Evolutionary conservation across 2,888 invertebrate genomes (phyloP).

Genomic region (Molorchus minor): DNA sequence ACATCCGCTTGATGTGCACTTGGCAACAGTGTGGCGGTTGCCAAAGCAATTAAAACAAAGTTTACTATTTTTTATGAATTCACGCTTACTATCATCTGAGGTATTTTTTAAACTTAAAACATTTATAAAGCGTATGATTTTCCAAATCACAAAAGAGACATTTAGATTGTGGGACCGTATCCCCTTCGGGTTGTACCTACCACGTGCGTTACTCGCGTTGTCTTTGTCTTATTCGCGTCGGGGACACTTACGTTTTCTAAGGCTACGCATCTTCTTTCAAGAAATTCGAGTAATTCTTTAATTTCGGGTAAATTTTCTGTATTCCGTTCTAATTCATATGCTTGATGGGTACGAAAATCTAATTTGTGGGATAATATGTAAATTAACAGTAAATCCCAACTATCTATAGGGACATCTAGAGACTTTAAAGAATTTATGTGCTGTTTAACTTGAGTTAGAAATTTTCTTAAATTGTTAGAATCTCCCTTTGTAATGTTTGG

Average conservation of each 20-base stretch:
- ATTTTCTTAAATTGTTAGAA: constrained; percentile 10
- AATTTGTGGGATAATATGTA: not conserved
- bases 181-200: not conserved
- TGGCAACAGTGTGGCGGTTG: too few species aligned
- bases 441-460: not conserved
- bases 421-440: constrained; percentile 16
- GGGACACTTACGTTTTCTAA: not conserved
- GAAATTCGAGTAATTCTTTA: constrained; percentile 2
- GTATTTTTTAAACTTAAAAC: not conserved
- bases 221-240: not conserved
- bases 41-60: constrained; percentile 3
- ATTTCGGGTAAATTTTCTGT: not conserved
- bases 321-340: constrained; percentile 59
- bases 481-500: not conserved
- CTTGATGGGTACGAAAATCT: not conserved
- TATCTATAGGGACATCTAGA: constrained; percentile 3
- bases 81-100: not conserved
- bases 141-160: not conserved
- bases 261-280: not conserved
- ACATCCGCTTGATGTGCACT: too few species aligned
- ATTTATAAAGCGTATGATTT: constrained; percentile 12
- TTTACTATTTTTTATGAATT: not conserved
- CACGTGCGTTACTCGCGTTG: not conserved
- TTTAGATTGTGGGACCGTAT: not conserved
- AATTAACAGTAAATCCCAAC: not conserved